Base-by-base conservation (phyloP, 2,888 invertebrate genomes). In the Lasius platythorax region DNA sequence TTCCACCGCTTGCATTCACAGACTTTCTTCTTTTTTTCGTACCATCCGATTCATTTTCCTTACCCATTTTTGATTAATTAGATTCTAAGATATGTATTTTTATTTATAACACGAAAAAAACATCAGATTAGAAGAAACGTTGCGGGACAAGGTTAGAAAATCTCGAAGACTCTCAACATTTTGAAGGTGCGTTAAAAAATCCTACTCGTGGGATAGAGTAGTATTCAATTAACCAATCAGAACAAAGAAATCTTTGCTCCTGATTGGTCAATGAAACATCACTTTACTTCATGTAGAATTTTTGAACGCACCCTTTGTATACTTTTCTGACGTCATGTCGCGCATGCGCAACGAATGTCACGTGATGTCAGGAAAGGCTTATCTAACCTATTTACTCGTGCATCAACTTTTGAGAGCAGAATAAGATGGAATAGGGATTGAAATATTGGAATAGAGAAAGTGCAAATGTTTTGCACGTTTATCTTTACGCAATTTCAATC, bases 21-120 rank as follows among this genome's bases (percentile, higher is more conserved):
- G 93, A 92, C 87, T 94, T 93, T 76, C 93, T 91, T 18, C 93
- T 90, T 70, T 94, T 94, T 67, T 93, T 94, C 12, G 93, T 83
- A 70, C 79, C 85, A n/a, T 94, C 94, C 0, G 90, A 40, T 23
- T 94, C 94, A 63, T 87, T 93, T 86, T 94, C 94, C 81, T 94
- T 94, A 4, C 93, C 93, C 94, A 94, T 94, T 84, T 68, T 30
- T 43, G n/a, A 37, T 53, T 8, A 53, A 53, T 53, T 53, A n/a
- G n/a, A 53, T 53, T n/a, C 3, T 8, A 53, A 53, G n/a, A 53
- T n/a, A n/a, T 53, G n/a, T n/a, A n/a, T 8, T n/a, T n/a, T 53
- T n/a, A 53, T 8, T n/a, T n/a, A 53, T n/a, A 53, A 53, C 8
- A 23, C 23, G 23, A n/a, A 8, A 53, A 53, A 53, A 53, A 53